Base-by-base conservation (phyloP, 1,140 invertebrate species). In the Anoplolepis gracilipes region DNA sequence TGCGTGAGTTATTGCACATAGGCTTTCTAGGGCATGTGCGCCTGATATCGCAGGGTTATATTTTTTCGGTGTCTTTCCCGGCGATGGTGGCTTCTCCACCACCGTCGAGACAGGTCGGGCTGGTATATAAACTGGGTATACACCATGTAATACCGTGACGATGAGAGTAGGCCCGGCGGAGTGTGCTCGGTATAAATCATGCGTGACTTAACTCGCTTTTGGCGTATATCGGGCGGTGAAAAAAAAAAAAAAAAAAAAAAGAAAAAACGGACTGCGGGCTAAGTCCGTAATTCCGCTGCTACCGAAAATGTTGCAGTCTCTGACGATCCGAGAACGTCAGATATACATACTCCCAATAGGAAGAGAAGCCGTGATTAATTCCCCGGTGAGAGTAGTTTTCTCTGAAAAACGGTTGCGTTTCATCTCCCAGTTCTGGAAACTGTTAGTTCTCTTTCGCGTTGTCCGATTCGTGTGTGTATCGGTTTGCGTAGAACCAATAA, bases 1-100 rank as follows among this genome's bases (percentile, higher is more conserved):
- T 91, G 82, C 72, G 91, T 92, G 91, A 92, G 90, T 92, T 92
- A 92, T 92, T 87, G 84, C 90, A 82, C 42, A 57, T 81, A 86
- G 84, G 62, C 78, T 91, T 92, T 92, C 89, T 91, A 49, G 90
- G 85, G 69, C 89, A 88, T 90, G 77, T 76, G 69, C 81, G 86
- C 55, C 57, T 85, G 85, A 85, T 91, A 85, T 85, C 75, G 78
- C 61, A 10, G 77, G 64, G 88, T 88, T 89, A 89, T 89, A 89
- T 89, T 88, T 89, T 89, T 89, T 84, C 61, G 65, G 53, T 87
- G 85, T 85, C 64, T 87, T 89, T 84, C 62, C 75, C 75, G 78
- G 77, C 86, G 76, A 49, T 49, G 46, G 46, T 49, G 16, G 16
- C 46, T 16, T 49, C 16, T 19, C 46, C 13, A 49, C 75, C 65